Conservation (phyloP, 2,797 vertebrate species). For the Crenichthys baileyi region DNA sequence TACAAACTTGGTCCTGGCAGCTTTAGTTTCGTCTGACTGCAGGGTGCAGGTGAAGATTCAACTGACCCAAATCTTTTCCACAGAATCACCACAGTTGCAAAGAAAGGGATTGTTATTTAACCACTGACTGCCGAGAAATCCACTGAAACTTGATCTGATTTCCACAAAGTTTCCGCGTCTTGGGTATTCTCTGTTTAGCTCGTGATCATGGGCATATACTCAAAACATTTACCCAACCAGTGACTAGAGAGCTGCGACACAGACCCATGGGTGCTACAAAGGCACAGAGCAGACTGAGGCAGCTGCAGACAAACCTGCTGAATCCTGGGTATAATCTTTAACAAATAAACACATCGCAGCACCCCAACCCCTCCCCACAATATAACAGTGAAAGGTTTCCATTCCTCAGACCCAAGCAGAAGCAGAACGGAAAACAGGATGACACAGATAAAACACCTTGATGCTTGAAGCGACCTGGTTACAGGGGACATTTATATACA, state of each 20-base stretch:
- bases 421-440: conserved; percentile 80
- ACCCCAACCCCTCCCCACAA: conserved; percentile 33
- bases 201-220: conserved; percentile 95
- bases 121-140: conserved; percentile 41
- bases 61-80: neutral
- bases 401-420: conserved; percentile 82
- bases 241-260: conserved; percentile 76
- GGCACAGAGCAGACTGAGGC: conserved; percentile 79
- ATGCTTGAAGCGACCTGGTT: conserved; percentile 86
- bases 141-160: conserved; percentile 38
- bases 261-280: conserved; percentile 74
- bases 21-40: conserved; percentile 4
- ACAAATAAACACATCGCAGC: conserved; percentile 47
- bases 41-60: neutral
- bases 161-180: conserved; percentile 23
- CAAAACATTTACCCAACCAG: conserved; percentile 94
- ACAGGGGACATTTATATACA: conserved; percentile 76
- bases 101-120: conserved; percentile 29
- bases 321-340: conserved; percentile 57
- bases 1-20: conserved; percentile 7
- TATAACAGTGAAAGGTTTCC: conserved; percentile 67
- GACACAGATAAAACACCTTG: conserved; percentile 83
- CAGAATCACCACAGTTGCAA: conserved; percentile 20
- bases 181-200: conserved; percentile 53
- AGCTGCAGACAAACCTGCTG: conserved; percentile 80